Evolutionary conservation across 2,113 vertebrate species (phyloP), one percentile per base, ranked within the genome.

Genomic region (Sander lucioperca): DNA sequence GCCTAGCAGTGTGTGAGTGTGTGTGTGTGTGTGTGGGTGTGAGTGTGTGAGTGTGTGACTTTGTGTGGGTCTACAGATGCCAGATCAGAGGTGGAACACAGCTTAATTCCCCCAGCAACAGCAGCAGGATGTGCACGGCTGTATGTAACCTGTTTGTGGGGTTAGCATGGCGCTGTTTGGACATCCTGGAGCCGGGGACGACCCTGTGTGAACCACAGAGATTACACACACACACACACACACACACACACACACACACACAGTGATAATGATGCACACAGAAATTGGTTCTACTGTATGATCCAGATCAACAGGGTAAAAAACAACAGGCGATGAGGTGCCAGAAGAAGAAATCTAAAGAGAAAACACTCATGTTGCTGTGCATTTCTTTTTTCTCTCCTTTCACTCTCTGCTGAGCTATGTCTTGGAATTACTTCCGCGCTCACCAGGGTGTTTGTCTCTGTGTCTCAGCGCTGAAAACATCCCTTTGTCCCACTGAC

Each of bases 71-170:
- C 45, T 63, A 64, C 74, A 79, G 82, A 86, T 87, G 84, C 82
- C 69, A 84, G 74, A 87, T 80, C 84, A 91, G 88, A 89, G 85
- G 77, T 66, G 68, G 71, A 86, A 72, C 79, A 79, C 82, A 36
- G 85, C 72, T 89, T 80, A 87, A 91, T 80, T 86, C 86, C 59
- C 65, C 23, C 75, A 43, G 77, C 77, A 27, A 66, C 61, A 58
- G 77, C 70, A 33, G 78, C 65, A 64, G 86, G 66, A 83, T 63
- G 75, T 66, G 82, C 70, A 65, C 43, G 4, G 66, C 51, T 16
- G 33, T 76, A 84, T 9, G 0, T 75, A 84, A 83, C 90, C 80
- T 76, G 69, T 74, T 33, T 51, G 39, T 12, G 51, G 59, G 63
- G 80, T 67, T 54, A 80, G 79, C 51, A 25, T 16, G 19, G 18